Conservation (phyloP, 92 coral and sea anemone genomes). For the Plumapathes pennacea region DNA sequence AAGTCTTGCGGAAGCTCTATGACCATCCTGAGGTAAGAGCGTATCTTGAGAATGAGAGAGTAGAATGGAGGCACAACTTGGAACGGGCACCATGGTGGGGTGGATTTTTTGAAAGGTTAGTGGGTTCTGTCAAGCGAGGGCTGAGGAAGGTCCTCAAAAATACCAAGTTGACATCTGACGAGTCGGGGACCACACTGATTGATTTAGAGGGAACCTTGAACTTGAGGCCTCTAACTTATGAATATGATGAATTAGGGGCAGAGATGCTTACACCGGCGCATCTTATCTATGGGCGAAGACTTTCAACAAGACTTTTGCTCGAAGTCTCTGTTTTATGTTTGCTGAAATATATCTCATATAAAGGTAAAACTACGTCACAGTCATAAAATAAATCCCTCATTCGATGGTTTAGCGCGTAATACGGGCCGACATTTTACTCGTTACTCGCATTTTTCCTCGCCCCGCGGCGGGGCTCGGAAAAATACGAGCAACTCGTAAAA, state of each 20-base stretch:
- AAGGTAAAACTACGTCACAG: too few relatives aligned
- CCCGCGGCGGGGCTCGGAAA: too few relatives aligned
- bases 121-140: conserved; percentile 5
- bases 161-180: conserved; percentile 7
- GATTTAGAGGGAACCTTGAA: conserved; percentile 14
- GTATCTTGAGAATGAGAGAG: conserved; percentile 5
- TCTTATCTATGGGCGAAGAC: conserved; percentile 26
- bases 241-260: conserved; percentile 20
- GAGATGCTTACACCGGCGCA: conserved; percentile 29
- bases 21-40: conserved; percentile 25
- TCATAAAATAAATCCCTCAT: too few relatives aligned
- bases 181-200: conserved; percentile 1
- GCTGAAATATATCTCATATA: too few relatives aligned
- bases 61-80: conserved; percentile 25
- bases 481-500: too few relatives aligned
- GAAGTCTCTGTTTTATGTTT: too few relatives aligned
- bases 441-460: too few relatives aligned
- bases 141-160: conserved; percentile 16
- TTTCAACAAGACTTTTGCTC: too few relatives aligned
- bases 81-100: conserved; percentile 49
- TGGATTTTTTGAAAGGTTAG: conserved; percentile 14
- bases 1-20: conserved; percentile 1
- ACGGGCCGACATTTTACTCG: too few relatives aligned
- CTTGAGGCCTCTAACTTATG: conserved; percentile 15
- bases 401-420: too few relatives aligned